These are phyloP conservation scores for Stratiomys singularior DNA, from an alignment of 2,888 invertebrate species.

Conservation along the genomic window DNA sequence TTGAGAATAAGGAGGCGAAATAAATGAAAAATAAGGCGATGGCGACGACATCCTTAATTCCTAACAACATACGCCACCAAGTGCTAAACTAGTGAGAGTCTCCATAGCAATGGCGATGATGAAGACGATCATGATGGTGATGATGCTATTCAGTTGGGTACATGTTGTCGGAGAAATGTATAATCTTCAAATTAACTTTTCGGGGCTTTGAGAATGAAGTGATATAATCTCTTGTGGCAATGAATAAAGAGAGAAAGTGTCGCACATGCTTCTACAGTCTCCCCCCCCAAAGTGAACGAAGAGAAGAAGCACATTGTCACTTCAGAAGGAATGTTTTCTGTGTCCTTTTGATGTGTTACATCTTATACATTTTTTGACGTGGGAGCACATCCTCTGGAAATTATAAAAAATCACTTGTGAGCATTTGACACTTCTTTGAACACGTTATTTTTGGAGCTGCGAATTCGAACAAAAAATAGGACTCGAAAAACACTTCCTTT, in stretches of 20 bases:
- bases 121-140: slow-evolving; percentile 1
- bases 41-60: slow-evolving; percentile 22
- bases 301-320: neutral
- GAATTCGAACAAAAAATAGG: no score
- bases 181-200: slow-evolving; percentile 45
- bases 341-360: slow-evolving; percentile 11
- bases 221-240: slow-evolving; percentile 43
- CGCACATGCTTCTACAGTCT: slow-evolving; percentile 19
- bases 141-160: neutral
- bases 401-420: no score
- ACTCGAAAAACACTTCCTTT: no score
- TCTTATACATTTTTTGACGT: neutral
- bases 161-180: neutral
- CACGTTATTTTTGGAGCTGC: no score
- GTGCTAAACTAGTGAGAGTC: slow-evolving; percentile 1
- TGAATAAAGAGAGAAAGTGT: slow-evolving; percentile 24
- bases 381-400: neutral
- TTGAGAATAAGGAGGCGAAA: neutral
- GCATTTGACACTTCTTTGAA: no score
- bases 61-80: neutral
- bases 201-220: slow-evolving; percentile 42
- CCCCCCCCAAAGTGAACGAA: neutral
- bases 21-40: slow-evolving; percentile 30
- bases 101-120: slow-evolving; percentile 32
- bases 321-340: neutral